Evolutionary conservation across 1,140 invertebrate genomes (phyloP).

Genomic region (Drosophila biarmipes): DNA sequence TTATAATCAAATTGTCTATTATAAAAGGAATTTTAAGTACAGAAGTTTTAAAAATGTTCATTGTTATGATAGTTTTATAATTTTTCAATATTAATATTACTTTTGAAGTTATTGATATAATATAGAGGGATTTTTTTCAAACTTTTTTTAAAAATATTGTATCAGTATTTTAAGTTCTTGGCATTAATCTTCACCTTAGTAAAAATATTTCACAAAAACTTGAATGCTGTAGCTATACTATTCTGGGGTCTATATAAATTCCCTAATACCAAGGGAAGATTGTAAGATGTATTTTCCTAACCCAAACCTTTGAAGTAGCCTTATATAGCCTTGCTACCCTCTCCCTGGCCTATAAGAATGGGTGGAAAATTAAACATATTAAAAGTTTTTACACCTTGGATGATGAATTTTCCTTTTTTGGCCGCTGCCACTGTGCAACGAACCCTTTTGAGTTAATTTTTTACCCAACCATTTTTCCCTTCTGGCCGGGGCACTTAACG

Average conservation of each 20-base stretch:
- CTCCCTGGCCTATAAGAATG: slow-evolving; percentile 42
- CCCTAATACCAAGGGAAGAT: neutral
- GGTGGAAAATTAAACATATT: slow-evolving; percentile 83
- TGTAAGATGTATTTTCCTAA: neutral
- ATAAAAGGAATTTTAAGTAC: no score
- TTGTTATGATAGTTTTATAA: no score
- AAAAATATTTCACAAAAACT: neutral
- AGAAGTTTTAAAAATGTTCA: no score
- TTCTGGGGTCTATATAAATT: neutral
- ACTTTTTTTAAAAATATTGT: no score
- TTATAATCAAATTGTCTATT: no score
- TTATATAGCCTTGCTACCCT: neutral
- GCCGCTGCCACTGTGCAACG: slow-evolving; percentile 20
- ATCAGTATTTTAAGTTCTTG: no score
- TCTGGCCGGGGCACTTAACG: slow-evolving; percentile 52
- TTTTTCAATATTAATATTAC: no score
- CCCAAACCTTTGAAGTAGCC: neutral
- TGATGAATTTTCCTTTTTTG: slow-evolving; percentile 66
- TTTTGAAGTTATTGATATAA: no score
- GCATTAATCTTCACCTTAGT: no score
- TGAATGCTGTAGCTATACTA: neutral
- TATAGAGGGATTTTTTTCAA: no score
- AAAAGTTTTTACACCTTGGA: slow-evolving; percentile 84
- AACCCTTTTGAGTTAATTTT: slow-evolving; percentile 57
- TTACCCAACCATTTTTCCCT: slow-evolving; percentile 11